Evolutionary conservation across 2,888 invertebrate species (phyloP).

Genomic region (Lomographa bimaculata): DNA sequence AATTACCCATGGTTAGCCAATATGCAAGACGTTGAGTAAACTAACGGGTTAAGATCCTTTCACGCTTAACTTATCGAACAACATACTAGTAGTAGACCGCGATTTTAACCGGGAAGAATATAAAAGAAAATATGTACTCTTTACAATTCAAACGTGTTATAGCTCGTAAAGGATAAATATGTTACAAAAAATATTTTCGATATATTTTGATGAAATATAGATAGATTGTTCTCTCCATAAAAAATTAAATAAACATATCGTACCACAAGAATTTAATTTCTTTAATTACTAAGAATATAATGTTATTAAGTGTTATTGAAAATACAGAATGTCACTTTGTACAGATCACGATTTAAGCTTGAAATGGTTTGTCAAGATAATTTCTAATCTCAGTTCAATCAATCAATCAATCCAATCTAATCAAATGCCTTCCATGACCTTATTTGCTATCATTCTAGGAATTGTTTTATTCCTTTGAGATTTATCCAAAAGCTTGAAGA

Average conservation of each 20-base stretch:
- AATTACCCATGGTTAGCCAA: constrained; percentile 31
- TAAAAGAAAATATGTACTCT: too few relatives aligned
- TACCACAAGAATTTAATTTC: too few relatives aligned
- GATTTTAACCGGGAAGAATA: too few relatives aligned
- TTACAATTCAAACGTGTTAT: too few relatives aligned
- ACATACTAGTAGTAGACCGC: too few relatives aligned
- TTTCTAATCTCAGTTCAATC: constrained; percentile 12
- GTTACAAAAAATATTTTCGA: too few relatives aligned
- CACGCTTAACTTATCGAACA: constrained; percentile 17
- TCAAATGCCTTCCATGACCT: constrained; percentile 18
- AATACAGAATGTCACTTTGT: constrained; percentile 1
- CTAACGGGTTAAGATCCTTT: constrained; percentile 31
- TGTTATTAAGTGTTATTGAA: constrained; percentile 1
- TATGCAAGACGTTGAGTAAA: constrained; percentile 33
- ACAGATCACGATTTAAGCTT: constrained; percentile 10
- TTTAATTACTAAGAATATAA: neutral
- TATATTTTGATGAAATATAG: too few relatives aligned
- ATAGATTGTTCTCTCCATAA: too few relatives aligned
- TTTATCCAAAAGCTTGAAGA: too few relatives aligned
- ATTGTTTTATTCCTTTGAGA: neutral
- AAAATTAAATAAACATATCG: too few relatives aligned
- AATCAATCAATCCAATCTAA: constrained; percentile 22
- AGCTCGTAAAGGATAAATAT: too few relatives aligned
- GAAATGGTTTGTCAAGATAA: constrained; percentile 10
- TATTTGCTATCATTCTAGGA: constrained; percentile 9